Evolutionary conservation across 2,797 vertebrate species (phyloP).

Genomic region (Rhynchonycteris naso): DNA sequence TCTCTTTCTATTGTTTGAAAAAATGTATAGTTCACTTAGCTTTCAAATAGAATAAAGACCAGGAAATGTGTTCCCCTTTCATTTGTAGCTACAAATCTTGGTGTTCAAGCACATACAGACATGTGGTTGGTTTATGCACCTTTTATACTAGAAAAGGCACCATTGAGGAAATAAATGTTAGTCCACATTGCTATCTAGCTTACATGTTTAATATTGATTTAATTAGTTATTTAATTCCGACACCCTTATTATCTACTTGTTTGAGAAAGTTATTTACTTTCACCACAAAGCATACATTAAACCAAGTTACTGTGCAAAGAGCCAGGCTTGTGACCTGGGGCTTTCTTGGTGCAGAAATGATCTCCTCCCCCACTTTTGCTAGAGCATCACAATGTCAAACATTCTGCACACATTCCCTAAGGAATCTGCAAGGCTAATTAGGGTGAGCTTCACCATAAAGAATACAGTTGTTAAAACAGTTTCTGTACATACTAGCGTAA

Average conservation of each 20-base stretch:
- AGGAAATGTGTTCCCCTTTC: slow-evolving; percentile 29
- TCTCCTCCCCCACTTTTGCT: slow-evolving; percentile 73
- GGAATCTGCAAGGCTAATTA: slow-evolving; percentile 98
- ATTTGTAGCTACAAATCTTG: background rate
- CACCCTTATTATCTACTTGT: slow-evolving; percentile 76
- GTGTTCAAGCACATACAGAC: background rate
- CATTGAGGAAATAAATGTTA: slow-evolving; percentile 47
- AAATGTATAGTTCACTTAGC: slow-evolving; percentile 50
- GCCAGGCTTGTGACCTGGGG: slow-evolving; percentile 69
- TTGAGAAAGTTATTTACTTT: slow-evolving; percentile 81
- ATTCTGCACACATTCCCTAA: slow-evolving; percentile 87
- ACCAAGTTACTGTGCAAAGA: slow-evolving; percentile 82
- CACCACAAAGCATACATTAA: slow-evolving; percentile 73
- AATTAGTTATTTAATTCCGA: slow-evolving; percentile 83
- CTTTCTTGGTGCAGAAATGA: slow-evolving; percentile 81
- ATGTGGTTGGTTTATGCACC: background rate
- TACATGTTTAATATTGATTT: slow-evolving; percentile 76
- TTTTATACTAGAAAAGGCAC: background rate
- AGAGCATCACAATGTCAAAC: slow-evolving; percentile 88
- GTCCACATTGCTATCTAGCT: slow-evolving; percentile 64
- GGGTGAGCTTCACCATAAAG: slow-evolving; percentile 95
- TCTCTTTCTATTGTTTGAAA: slow-evolving; percentile 46
- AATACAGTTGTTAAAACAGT: slow-evolving; percentile 98
- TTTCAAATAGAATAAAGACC: slow-evolving; percentile 53
- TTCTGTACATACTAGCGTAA: slow-evolving; percentile 94